Base-by-base conservation (phyloP, 2,888 invertebrate species). In the Morinoia aosen region DNA sequence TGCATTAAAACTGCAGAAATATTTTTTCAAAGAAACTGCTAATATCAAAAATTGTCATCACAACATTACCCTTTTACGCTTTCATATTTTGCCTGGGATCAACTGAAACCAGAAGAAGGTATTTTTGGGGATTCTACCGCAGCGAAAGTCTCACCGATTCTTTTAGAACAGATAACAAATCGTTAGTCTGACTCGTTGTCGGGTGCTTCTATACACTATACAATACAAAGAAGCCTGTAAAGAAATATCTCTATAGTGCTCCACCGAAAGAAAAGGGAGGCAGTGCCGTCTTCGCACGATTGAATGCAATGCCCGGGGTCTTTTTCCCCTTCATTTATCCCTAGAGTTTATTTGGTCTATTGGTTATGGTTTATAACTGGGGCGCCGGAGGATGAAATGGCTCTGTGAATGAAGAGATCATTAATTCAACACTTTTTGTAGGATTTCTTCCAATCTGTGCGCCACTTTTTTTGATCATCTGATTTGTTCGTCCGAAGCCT, bases 141-240 rank as follows among this genome's bases (percentile, higher is more conserved):
- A 57, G 93, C 40, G 25, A 93, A 93, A 93, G 93, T 93, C 93
- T 57, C 93, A 56, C 93, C 56, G 93, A 93, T 93, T 93, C 93
- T 93, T 93, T 93, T 93, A 93, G 93, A 48, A 93, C 93, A 93
- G 93, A 93, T 93, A 93, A 93, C 93, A 93, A 93, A 93, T 93
- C 93, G 93, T 93, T 93, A 93, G 93, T 48, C 57, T 57, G 93
- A 57, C 93, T 93, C 93, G 93, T 93, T 93, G 48, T 57, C 93
- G 93, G 93, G 93, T 93, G 56, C 93, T 93, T 93, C 57, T 57
- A 57, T 57, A 93, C 57, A 93, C 93, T 93, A 57, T 93, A 93
- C 93, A 93, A 93, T 93, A 93, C 93, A 93, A 93, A 93, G 93
- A 56, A 57, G 93, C 93, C 93, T 33, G 93, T 93, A 93, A 93